A percentile compares a stretch with the other conserved stretches of the same genome.
These are phyloP conservation scores for Scalopus aquaticus DNA, from an alignment of 2,113 vertebrate genomes.

Conservation along the genomic window DNA sequence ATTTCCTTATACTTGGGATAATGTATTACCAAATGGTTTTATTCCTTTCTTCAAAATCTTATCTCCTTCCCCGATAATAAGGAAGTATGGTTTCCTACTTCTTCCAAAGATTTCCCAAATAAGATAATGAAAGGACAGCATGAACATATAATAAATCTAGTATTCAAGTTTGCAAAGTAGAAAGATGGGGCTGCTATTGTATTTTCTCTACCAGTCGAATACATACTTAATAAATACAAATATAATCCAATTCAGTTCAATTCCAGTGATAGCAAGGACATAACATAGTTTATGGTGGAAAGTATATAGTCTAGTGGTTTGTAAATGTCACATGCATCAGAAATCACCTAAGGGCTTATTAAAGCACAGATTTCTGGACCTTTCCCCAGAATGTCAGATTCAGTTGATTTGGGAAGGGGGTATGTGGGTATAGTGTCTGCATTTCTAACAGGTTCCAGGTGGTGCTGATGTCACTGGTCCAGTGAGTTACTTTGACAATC, in stretches of 20 bases:
- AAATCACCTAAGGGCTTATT: background rate
- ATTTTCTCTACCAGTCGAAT: background rate
- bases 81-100: background rate
- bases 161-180: background rate
- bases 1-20: background rate
- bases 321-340: background rate
- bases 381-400: background rate
- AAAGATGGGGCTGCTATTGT: background rate
- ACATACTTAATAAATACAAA: background rate
- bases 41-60: conserved; percentile 1
- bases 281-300: background rate
- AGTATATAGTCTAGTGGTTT: background rate
- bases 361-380: background rate
- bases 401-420: background rate
- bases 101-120: background rate
- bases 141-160: background rate
- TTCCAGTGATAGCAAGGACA: background rate
- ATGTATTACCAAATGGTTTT: background rate
- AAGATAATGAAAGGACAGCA: background rate
- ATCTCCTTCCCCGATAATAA: too few species aligned
- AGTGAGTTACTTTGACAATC: background rate
- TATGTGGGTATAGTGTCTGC: background rate
- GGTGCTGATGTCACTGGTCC: background rate
- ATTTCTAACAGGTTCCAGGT: background rate
- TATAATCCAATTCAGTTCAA: background rate